Base-by-base conservation (phyloP, 2,113 vertebrate species). In the Leuciscus idus region DNA sequence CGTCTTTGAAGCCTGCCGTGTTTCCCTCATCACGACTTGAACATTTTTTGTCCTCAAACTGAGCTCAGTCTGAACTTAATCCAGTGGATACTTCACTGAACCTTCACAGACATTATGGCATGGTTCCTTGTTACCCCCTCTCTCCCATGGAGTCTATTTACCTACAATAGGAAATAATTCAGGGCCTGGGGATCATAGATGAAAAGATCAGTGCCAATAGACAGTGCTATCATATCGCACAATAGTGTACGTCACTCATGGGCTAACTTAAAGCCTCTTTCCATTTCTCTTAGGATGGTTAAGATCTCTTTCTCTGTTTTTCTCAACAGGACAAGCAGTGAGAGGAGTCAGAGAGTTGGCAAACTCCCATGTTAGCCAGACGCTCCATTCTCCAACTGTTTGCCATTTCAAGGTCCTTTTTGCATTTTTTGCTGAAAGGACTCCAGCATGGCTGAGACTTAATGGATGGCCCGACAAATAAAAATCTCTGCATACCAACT, bases 111-210 rank as follows among this genome's bases (percentile, higher is more conserved):
- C 79, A 83, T 85, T 85, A 83, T 43, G 76, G 68, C 73, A 78
- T 12, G 55, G 72, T 55, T 83, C 50, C 82, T 78, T 13, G 50
- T 87, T 55, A 64, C 39, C 66, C 81, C 77, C 83, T 84, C 70
- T 77, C 21, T 61, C 48, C 73, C 84, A 66, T 70, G 73, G 64
- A 66, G 48, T 84, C 48, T 80, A 84, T 87, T 82, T 84, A 83
- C 80, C 80, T 87, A 89, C 72, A 72, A 89, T 87, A 81, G 85
- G 86, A 84, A 83, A 86, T 87, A 84, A 59, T 15, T 43, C 66
- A 43, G 13, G 52, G 82, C 68, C 74, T 83, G 64, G 43, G 62
- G 79, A 86, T 86, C 57, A 64, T 73, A 43, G 79, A 74, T 83
- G 74, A 87, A 89, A 85, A 89, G 88, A 85, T 83, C 75, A 85